Evolutionary conservation across 2,797 vertebrate genomes (phyloP), one percentile per base, ranked within the genome.

Genomic region (Halcyon badia): DNA sequence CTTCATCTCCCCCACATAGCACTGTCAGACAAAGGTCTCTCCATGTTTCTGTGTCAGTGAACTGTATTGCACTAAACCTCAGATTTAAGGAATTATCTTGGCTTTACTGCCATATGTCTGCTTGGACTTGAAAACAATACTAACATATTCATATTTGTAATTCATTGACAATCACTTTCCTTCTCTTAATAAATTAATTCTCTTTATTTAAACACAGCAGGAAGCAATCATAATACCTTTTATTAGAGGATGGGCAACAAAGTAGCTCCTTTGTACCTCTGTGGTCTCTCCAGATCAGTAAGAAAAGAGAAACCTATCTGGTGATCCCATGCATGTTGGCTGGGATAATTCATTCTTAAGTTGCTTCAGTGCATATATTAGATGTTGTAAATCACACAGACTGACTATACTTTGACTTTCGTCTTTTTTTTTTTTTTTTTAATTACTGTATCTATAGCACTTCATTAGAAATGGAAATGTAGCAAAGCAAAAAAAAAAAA

Each of bases 151-250:
- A 31, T 42, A 58, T 25, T 31, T 81, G 71, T 78, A 87, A 94
- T 68, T 77, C 71, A 92, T 0, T 68, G 82, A 80, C 83, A 49
- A 76, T 80, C 83, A 62, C 58, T 85, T 83, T 60, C 64, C 56
- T 95, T 80, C 24, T 58, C 81, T 85, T 75, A 80, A 76, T 48
- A 87, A 91, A 85, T 83, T 8, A 85, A 65, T n/a, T 64, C 60
- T 46, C 14, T 35, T 75, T 77, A 89, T 69, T 87, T 80, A 93
- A 94, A 68, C 61, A 48, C 49, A 87, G 66, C 52, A 87, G 65
- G 60, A 94, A 83, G 41, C 71, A 90, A 94, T 85, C 56, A 58
- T 35, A 81, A 54, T 44, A 60, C 12, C 24, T 91, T 94, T 87
- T 84, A 39, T 73, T 87, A 65, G 19, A 48, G 30, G 31, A 72